Evolutionary conservation across 2,888 invertebrate species (phyloP).

Genomic region (Philhelius pedissequus): DNA sequence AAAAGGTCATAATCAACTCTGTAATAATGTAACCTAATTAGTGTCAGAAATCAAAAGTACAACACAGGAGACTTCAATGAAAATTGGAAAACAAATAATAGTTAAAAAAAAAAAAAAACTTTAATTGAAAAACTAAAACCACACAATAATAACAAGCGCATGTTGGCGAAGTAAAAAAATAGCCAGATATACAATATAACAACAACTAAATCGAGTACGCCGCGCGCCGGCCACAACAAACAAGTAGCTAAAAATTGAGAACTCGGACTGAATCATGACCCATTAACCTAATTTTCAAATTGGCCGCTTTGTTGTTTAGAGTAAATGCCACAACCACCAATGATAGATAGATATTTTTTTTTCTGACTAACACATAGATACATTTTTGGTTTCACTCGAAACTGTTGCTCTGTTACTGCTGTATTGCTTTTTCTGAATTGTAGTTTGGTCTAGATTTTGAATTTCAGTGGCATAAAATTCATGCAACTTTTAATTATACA

Average conservation of each 20-base stretch:
- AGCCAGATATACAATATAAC: constrained; percentile 13
- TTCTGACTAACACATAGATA: constrained; percentile 16
- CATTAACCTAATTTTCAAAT: constrained; percentile 65
- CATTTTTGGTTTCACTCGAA: constrained; percentile 18
- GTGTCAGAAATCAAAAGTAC: constrained; percentile 62
- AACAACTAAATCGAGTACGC: constrained; percentile 6
- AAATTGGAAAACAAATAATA: not conserved
- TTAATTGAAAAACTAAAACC: constrained; percentile 55
- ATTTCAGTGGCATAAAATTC: not conserved
- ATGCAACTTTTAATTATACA: constrained; percentile 36
- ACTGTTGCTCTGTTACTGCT: constrained; percentile 38
- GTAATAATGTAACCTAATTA: constrained; percentile 60
- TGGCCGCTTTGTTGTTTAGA: constrained; percentile 18
- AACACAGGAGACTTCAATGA: constrained; percentile 20
- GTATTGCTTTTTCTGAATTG: not conserved
- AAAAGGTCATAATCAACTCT: constrained; percentile 46
- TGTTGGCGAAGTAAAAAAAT: constrained; percentile 13
- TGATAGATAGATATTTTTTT: constrained; percentile 23
- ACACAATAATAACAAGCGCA: constrained; percentile 23
- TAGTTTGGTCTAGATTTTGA: constrained; percentile 12
- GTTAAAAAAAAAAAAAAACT: constrained; percentile 8
- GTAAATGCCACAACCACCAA: constrained; percentile 50
- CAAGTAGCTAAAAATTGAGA: constrained; percentile 58
- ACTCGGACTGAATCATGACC: constrained; percentile 68
- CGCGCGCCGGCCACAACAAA: constrained; percentile 10